Evolutionary conservation across 2,113 vertebrate genomes (phyloP).

Genomic region (Hypanus sabinus): DNA sequence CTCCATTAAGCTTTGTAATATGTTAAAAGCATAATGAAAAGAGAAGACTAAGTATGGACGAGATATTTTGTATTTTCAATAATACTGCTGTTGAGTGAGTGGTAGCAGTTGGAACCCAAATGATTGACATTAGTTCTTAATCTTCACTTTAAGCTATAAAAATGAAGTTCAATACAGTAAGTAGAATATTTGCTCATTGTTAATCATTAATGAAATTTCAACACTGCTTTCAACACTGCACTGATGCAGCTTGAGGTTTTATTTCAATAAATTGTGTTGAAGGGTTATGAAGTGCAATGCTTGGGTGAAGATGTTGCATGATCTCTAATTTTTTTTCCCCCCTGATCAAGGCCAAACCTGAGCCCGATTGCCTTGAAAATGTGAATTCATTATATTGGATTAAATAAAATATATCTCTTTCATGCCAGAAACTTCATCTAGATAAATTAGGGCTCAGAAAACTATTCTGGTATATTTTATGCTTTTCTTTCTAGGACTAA

Average conservation of each 20-base stretch:
- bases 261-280: background rate
- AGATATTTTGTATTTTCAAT: background rate
- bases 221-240: background rate
- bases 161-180: background rate
- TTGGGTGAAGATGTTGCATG: background rate
- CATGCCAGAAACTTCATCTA: background rate
- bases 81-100: background rate
- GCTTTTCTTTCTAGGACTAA: background rate
- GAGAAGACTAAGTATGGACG: background rate
- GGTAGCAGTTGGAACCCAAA: background rate
- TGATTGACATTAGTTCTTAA: background rate
- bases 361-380: background rate
- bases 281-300: background rate
- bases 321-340: too few relatives aligned
- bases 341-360: background rate
- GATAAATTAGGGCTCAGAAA: background rate
- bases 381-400: background rate
- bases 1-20: background rate
- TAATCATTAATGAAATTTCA: background rate
- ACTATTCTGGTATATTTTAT: background rate
- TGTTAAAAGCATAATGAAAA: background rate
- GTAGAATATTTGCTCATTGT: background rate
- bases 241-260: background rate
- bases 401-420: background rate
- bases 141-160: background rate